phyloP scores from a whole-genome alignment of 2,113 vertebrate species.

The Carollia perspicillata region DNA sequence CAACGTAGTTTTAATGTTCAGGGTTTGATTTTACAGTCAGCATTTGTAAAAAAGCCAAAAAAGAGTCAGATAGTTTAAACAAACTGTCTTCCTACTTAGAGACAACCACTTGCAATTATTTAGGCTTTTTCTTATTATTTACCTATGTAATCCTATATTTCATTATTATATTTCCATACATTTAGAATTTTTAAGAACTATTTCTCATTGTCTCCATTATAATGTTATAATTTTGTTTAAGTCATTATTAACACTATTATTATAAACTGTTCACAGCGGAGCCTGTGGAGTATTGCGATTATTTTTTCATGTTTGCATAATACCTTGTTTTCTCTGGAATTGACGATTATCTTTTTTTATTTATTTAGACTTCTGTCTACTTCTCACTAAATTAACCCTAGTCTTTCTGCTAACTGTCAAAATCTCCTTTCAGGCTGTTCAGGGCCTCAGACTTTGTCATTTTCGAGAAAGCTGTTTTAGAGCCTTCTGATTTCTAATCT shows the following conservation, averaged over 20 bases:
- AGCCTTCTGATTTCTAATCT: not conserved
- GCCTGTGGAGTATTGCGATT: not conserved
- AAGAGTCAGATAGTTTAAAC: not conserved
- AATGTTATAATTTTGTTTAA: slow-evolving; percentile 5
- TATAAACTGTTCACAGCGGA: not conserved
- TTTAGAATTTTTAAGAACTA: not conserved
- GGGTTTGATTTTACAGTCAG: not conserved
- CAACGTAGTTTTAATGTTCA: not conserved
- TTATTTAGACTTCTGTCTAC: not conserved
- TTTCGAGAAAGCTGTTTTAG: not conserved
- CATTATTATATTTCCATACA: not conserved
- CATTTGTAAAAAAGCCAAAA: not conserved
- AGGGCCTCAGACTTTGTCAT: not conserved
- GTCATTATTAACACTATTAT: not conserved
- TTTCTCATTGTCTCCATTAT: not conserved
- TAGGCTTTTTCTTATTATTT: not conserved
- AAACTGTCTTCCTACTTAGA: not conserved
- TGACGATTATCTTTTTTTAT: not conserved
- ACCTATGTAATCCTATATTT: not conserved
- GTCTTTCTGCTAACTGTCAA: not conserved
- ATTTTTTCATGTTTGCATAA: not conserved
- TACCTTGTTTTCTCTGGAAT: not conserved
- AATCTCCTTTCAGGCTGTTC: not conserved
- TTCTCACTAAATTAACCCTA: not conserved
- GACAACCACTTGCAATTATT: not conserved